Base-by-base conservation (phyloP, 2,113 vertebrate genomes). In the Tenrec ecaudatus region DNA sequence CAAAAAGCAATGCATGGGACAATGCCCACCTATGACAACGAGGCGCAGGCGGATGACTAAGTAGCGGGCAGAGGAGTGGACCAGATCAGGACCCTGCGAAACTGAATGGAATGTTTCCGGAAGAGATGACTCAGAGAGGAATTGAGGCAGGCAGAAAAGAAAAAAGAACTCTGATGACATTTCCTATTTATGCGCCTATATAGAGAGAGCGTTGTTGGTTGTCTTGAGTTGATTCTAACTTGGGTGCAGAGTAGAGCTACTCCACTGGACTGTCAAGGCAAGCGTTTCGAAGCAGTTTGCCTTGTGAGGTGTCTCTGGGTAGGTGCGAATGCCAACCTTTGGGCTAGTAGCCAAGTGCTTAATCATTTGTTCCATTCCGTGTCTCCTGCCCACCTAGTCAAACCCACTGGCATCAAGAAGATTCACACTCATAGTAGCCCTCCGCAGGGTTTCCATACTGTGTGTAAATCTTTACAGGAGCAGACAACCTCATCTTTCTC, bases 1-100 rank as follows among this genome's bases (percentile, higher is more conserved):
- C 53, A 23, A 33, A 85, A 43, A 83, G 40, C 66, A 66, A 92
- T 87, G n/a, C 93, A 53, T 81, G 86, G 68, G 80, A 83, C 85
- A 43, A 62, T 5, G 9, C 47, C 76, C 62, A 38, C 66, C 73
- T 43, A 38, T 33, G 93, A 82, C 16, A 6, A 15, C 66, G 60
- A 29, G 0, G 23, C 69, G 73, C 33, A 38, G 40, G 87, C 91
- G 31, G 53, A 53, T 68, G 81, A 94, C 92, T 89, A 62, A 86
- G 68, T 31, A 82, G 23, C 12, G 19, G 25, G 33, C 11, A 19
- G 29, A 75, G 27, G 76, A 92, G 57, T 31, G 78, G 40, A 95
- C 36, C 62, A 79, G 53, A 95, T 38, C 62, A 79, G 84, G 27
- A 62, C 19, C 19, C 33, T 73, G 33, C 33, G n/a, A 20, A 36